Conservation (phyloP, 2,797 vertebrate species). For the Gallirallus australis region DNA sequence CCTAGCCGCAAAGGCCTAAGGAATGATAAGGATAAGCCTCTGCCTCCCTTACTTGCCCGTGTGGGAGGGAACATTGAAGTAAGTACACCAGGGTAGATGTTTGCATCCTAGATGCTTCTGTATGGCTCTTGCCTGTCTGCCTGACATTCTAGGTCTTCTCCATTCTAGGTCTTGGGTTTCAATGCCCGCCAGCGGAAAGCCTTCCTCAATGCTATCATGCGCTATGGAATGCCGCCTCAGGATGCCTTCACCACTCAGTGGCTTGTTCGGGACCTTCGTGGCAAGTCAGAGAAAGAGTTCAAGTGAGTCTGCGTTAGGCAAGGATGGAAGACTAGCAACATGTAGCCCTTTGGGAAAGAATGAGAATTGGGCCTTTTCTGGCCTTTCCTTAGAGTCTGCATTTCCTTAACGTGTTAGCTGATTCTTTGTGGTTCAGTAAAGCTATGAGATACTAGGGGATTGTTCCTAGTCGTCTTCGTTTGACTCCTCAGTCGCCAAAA, state of each 20-base stretch:
- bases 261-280: constrained; percentile 95
- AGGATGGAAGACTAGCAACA: neutral
- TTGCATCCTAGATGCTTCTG: neutral
- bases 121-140: neutral
- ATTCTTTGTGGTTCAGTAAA: neutral
- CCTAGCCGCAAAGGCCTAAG: constrained; percentile 95
- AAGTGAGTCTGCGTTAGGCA: constrained; percentile 83
- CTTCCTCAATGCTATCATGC: constrained; percentile 98
- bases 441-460: neutral
- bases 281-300: constrained; percentile 98
- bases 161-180: constrained; percentile 91
- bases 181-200: constrained; percentile 97
- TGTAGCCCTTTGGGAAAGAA: neutral
- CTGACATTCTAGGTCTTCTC: neutral
- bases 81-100: neutral
- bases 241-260: constrained; percentile 98
- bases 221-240: constrained; percentile 98
- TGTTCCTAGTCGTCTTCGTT: neutral
- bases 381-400: neutral
- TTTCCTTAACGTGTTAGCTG: neutral
- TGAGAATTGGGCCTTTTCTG: neutral
- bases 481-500: neutral
- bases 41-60: constrained; percentile 94
- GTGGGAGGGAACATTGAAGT: constrained; percentile 99
- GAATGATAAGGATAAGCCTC: constrained; percentile 97